phyloP scores from a whole-genome alignment of 2,888 invertebrate genomes.

The Tipula confusa region DNA sequence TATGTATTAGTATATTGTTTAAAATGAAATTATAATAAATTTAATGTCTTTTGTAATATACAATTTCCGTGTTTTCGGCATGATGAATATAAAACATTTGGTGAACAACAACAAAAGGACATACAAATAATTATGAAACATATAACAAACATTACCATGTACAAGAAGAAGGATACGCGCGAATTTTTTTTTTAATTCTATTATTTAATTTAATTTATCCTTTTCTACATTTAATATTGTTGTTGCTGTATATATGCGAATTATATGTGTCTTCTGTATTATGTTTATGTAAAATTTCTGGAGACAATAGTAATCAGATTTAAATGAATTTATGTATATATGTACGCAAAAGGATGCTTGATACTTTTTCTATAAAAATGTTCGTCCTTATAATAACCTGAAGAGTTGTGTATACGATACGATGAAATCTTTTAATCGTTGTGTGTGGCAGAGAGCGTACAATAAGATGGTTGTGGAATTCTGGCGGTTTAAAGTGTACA shows the following conservation, averaged over 20 bases:
- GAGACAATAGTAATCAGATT: not conserved
- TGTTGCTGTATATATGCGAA: not conserved
- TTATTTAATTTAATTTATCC: constrained; percentile 9
- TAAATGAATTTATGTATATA: not conserved
- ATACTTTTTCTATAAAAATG: not conserved
- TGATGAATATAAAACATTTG: not conserved
- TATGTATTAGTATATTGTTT: not conserved
- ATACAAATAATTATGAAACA: not conserved
- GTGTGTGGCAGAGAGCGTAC: not conserved
- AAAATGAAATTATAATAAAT: constrained; percentile 25
- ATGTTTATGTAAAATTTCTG: not conserved
- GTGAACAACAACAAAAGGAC: not conserved
- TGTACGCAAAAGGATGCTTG: not conserved
- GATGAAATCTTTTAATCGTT: not conserved
- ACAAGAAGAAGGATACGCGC: constrained; percentile 12
- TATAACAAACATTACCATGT: not conserved
- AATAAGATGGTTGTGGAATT: not conserved
- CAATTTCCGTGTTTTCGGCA: constrained; percentile 20
- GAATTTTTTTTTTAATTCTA: not conserved
- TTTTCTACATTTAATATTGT: not conserved
- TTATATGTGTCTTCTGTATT: not conserved
- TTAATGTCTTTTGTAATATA: constrained; percentile 20
- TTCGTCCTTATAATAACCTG: not conserved
- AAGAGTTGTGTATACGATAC: not conserved
- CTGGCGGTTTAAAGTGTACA: not conserved